Percentiles rank a stretch among this genome's conserved stretches.
Evolutionary conservation across 53 echinoderm and acorn worm species (phyloP).

Genomic region (Arbacia lixula): DNA sequence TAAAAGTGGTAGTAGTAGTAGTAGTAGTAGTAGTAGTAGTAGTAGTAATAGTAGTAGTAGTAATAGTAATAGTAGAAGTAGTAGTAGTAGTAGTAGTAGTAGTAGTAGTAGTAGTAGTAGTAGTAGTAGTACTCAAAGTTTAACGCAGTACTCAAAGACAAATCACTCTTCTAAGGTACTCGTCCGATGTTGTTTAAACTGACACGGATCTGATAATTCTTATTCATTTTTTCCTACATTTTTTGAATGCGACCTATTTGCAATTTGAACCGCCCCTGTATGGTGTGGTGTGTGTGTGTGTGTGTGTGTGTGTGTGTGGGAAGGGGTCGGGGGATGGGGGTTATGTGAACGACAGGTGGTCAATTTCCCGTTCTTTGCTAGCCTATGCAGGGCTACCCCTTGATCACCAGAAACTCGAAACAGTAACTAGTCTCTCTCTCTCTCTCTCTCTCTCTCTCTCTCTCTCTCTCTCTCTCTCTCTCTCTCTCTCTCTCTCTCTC

Average conservation of each 20-base stretch:
- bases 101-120: neutral
- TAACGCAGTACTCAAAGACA: neutral
- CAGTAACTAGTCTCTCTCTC: neutral
- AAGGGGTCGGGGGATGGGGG: too few species aligned
- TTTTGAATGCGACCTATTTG: neutral
- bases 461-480: neutral
- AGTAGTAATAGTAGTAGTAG: neutral
- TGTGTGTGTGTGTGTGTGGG: too few species aligned
- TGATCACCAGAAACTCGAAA: too few species aligned
- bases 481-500: neutral
- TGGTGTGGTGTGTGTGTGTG: too few species aligned
- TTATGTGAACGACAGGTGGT: too few species aligned
- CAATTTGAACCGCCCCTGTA: too few species aligned
- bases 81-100: slow-evolving; percentile 4
- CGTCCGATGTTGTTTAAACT: too few species aligned
- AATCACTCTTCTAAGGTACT: too few species aligned
- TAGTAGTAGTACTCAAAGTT: neutral
- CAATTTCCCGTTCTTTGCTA: too few species aligned
- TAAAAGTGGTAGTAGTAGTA: neutral
- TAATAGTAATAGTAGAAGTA: slow-evolving; percentile 13
- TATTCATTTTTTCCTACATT: neutral
- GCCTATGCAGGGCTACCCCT: too few species aligned
- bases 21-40: slow-evolving; percentile 22
- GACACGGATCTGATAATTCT: too few species aligned
- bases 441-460: neutral